Evolutionary conservation across 2,888 invertebrate genomes (phyloP).

Genomic region (Callinectes sapidus): DNA sequence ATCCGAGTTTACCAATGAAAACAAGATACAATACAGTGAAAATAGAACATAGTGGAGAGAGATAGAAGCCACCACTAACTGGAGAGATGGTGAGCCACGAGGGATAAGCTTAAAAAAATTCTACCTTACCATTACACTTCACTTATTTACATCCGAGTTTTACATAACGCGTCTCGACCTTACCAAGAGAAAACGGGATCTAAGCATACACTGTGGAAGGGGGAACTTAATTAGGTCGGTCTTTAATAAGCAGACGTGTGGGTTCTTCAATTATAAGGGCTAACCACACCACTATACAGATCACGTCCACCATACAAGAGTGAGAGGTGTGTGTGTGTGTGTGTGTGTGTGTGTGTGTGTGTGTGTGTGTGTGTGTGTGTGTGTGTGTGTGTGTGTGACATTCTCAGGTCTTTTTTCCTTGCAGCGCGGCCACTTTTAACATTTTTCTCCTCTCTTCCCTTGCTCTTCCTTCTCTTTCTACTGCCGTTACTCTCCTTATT

Average conservation of each 20-base stretch:
- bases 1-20: no score
- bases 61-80: no score
- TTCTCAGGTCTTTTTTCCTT: not conserved
- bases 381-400: not conserved
- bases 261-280: not conserved
- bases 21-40: no score
- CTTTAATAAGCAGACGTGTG: not conserved
- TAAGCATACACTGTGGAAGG: not conserved
- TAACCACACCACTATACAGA: not conserved
- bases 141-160: not conserved
- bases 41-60: no score
- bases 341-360: conserved; percentile 25
- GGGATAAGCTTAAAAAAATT: no score
- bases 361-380: conserved; percentile 21
- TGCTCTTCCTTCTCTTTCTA: not conserved
- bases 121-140: not conserved
- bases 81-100: no score
- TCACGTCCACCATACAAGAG: not conserved
- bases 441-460: not conserved
- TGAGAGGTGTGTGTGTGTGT: not conserved
- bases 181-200: not conserved
- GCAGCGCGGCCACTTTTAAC: not conserved
- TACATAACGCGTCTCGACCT: not conserved
- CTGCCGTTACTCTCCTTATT: not conserved
- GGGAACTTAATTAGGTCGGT: not conserved